Conservation (phyloP, 2,888 invertebrate species). For the Vannuccia rotundouncinata region DNA sequence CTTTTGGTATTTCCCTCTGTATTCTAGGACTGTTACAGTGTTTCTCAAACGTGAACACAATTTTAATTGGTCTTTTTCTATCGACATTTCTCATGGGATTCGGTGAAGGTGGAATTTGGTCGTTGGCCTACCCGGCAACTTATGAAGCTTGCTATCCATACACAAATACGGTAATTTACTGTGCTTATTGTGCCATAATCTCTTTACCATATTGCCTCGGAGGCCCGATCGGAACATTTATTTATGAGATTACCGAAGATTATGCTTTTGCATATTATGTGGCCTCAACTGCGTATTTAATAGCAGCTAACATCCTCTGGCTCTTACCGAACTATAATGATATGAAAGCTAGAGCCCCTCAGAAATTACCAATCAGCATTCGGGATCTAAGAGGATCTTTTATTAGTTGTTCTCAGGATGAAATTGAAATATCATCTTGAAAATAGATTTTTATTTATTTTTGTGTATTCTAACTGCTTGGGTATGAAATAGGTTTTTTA, state of each 20-base stretch:
- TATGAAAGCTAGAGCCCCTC: not conserved
- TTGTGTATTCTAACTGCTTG: too few relatives aligned
- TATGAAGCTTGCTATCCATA: not conserved
- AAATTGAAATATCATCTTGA: not conserved
- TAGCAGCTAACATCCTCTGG: not conserved
- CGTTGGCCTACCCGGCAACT: not conserved
- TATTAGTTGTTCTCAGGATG: not conserved
- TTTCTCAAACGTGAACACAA: not conserved
- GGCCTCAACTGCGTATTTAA: not conserved
- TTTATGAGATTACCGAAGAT: not conserved
- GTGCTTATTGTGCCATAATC: not conserved
- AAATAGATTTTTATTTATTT: too few relatives aligned
- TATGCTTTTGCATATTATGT: not conserved
- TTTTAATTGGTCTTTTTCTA: not conserved
- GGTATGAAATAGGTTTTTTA: too few relatives aligned
- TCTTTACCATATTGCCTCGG: not conserved
- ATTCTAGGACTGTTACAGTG: not conserved
- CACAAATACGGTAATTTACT: not conserved
- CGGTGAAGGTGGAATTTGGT: not conserved
- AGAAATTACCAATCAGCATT: not conserved
- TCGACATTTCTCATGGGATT: not conserved
- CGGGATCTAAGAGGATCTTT: not conserved
- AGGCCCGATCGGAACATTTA: not conserved
- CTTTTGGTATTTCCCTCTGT: not conserved
- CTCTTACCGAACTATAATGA: not conserved